Evolutionary conservation across 2,797 vertebrate species (phyloP), one percentile per base, ranked within the genome.

Genomic region (Chanos chanos): DNA sequence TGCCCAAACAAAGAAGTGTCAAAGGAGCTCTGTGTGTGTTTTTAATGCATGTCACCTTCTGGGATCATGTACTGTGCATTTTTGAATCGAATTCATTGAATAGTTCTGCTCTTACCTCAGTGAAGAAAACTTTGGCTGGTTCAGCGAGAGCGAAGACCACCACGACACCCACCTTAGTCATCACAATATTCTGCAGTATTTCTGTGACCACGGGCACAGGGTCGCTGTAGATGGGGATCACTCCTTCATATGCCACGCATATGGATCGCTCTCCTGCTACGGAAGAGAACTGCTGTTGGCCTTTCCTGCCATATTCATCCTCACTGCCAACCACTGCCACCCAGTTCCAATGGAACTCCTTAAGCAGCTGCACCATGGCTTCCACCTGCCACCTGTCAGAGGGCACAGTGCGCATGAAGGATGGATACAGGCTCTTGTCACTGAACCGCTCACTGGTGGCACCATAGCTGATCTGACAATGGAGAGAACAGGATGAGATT

Each of bases 361-460:
- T 3, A 18, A 97, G 79, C 4, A 98, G 87, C 5, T 61, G 64
- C 24, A 81, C 81, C 2, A 93, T 76, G 4, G 79, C 93, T 0
- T 68, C n/a, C 3, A 82, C 87, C 78, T 92, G 86, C 75, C 54
- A 80, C 10, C 79, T 89, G 76, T 96, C 94, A 0, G 81, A 89
- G 64, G 93, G 88, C 4, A 93, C 88, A 0, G 93, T 95, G 7
- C 93, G 91, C 83, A 94, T 90, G 82, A 97, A 96, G 2, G 95
- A 93, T 0, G 93, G 93, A 71, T 89, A 98, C 0, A 75, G 24
- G 3, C 68, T 52, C 0, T 82, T 83, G 72, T 91, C 45, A 25
- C 92, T 94, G 76, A 98, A 92, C 53, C 62, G 67, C 33, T 94
- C 90, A 0, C 85, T 90, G 64, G 89, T 94, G 78, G 94, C 93